Evolutionary conservation across 1,140 invertebrate genomes (phyloP).

Genomic region (Drosophila repleta): DNA sequence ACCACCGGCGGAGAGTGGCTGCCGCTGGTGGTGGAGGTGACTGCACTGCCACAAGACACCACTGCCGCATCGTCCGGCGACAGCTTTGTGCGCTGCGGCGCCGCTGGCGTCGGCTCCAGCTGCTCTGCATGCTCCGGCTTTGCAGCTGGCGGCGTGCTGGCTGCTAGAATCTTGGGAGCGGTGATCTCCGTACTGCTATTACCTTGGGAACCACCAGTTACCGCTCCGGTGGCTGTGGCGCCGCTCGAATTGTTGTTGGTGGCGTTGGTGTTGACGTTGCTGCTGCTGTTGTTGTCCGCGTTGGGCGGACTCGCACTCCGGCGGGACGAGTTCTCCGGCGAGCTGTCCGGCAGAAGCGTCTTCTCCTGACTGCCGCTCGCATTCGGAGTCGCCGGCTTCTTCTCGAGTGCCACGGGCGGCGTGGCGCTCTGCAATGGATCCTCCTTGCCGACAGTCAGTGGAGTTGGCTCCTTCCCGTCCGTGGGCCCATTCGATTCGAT

Average conservation of each 20-base stretch:
- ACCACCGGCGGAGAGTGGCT: constrained; percentile 75
- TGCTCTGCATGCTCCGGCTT: constrained; percentile 41
- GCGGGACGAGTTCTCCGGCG: constrained; percentile 57
- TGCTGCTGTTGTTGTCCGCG: constrained; percentile 57
- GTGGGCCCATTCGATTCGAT: constrained; percentile 68
- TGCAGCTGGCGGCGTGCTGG: background rate
- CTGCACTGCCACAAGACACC: constrained; percentile 52
- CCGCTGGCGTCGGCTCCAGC: background rate
- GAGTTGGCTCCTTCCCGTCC: constrained; percentile 47
- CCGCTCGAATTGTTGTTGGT: constrained; percentile 25
- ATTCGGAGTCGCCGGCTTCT: constrained; percentile 66
- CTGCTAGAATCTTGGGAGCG: constrained; percentile 30
- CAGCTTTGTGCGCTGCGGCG: constrained; percentile 9
- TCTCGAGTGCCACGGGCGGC: constrained; percentile 53
- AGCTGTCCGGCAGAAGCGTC: constrained; percentile 63
- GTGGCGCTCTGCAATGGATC: constrained; percentile 48
- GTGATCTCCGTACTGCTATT: constrained; percentile 24
- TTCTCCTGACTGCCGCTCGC: constrained; percentile 49
- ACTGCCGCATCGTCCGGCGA: constrained; percentile 65
- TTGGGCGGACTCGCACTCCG: constrained; percentile 62
- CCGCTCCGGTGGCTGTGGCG: constrained; percentile 2
- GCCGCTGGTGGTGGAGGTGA: constrained; percentile 80
- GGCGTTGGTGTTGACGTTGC: constrained; percentile 14
- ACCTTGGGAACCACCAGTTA: constrained; percentile 31
- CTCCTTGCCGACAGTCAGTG: constrained; percentile 43